Percentiles rank a stretch among this genome's conserved stretches.
Evolutionary conservation across 2,113 vertebrate species (phyloP).

Genomic region (Oreotrochilus melanogaster): DNA sequence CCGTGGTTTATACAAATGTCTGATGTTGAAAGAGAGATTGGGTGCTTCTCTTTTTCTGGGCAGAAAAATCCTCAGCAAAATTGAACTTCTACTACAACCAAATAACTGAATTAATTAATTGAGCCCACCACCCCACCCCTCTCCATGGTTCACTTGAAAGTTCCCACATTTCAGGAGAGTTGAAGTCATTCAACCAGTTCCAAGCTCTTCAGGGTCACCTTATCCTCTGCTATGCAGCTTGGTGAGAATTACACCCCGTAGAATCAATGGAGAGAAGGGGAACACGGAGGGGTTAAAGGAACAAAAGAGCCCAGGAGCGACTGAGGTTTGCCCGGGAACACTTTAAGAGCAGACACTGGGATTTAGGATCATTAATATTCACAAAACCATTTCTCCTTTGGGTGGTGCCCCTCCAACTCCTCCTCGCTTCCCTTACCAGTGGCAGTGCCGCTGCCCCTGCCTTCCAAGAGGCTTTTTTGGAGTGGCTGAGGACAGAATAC

Average conservation of each 20-base stretch:
- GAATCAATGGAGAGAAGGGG: neutral
- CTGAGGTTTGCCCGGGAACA: neutral
- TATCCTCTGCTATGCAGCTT: neutral
- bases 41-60: neutral
- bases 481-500: constrained; percentile 1
- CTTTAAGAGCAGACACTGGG: neutral
- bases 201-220: neutral
- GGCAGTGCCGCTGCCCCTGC: neutral
- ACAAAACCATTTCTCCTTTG: neutral
- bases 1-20: neutral
- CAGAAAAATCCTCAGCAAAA: neutral
- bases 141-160: neutral
- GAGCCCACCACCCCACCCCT: too few relatives aligned
- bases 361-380: neutral
- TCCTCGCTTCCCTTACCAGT: neutral
- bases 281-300: rapidly evolving
- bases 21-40: neutral
- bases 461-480: constrained; percentile 20
- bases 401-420: neutral
- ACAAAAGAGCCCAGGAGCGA: neutral
- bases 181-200: neutral
- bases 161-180: neutral
- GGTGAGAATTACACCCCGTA: neutral
- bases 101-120: neutral
- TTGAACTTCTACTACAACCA: neutral